Percentiles rank a stretch among this genome's conserved stretches.
Evolutionary conservation across 2,797 vertebrate species (phyloP).

Genomic region (Catostomus latipinnis): DNA sequence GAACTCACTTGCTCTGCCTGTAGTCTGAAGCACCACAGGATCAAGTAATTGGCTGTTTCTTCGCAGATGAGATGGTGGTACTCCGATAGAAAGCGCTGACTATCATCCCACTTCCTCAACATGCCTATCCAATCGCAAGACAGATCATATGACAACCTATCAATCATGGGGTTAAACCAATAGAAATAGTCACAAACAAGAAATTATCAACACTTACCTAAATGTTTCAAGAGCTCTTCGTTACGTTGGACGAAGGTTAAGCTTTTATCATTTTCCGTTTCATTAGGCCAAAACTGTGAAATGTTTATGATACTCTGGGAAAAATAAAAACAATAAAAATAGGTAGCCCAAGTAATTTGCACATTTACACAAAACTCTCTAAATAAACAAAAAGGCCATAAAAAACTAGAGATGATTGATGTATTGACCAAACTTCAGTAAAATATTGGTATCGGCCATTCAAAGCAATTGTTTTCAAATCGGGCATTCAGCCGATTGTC

Average conservation of each 20-base stretch:
- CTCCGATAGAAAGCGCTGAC: constrained; percentile 92
- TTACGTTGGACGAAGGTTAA: constrained; percentile 88
- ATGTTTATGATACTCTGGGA: constrained; percentile 93
- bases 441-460: too few relatives aligned
- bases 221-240: constrained; percentile 91
- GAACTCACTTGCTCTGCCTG: constrained; percentile 89
- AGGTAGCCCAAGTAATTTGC: not conserved
- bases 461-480: too few relatives aligned
- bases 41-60: constrained; percentile 91
- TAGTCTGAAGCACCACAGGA: constrained; percentile 94
- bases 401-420: too few relatives aligned
- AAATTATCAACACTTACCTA: constrained; percentile 82
- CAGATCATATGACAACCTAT: not conserved
- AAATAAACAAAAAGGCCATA: too few relatives aligned
- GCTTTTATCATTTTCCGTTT: constrained; percentile 83
- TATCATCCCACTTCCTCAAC: constrained; percentile 96
- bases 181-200: not conserved
- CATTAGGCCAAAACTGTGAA: constrained; percentile 76
- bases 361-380: not conserved
- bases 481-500: too few relatives aligned
- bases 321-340: constrained; percentile 5
- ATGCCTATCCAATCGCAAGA: constrained; percentile 80
- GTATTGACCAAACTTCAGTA: too few relatives aligned
- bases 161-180: not conserved
- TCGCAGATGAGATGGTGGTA: constrained; percentile 93